Evolutionary conservation across 1,140 invertebrate species (phyloP).

Genomic region (Melanaphis sacchari): DNA sequence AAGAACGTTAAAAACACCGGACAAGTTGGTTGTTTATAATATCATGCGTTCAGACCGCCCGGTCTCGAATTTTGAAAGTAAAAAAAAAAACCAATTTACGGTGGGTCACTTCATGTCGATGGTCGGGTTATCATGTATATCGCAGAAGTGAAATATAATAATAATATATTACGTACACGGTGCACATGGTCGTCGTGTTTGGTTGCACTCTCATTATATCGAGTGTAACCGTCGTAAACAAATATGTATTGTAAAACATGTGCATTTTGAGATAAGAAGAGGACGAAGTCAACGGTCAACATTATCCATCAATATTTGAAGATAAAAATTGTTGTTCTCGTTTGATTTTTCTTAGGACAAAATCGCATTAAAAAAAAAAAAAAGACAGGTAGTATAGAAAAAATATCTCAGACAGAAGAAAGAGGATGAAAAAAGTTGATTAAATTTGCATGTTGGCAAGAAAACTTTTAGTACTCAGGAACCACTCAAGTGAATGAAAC

Average conservation of each 20-base stretch:
- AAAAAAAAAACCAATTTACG: conserved; percentile 4
- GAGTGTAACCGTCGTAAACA: not conserved
- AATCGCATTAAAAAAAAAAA: not conserved
- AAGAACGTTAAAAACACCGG: not conserved
- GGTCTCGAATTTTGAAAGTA: not conserved
- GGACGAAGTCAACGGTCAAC: conserved; percentile 39
- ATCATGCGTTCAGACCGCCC: not conserved
- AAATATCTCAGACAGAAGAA: not conserved
- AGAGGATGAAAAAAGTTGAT: not conserved
- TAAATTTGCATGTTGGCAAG: conserved; percentile 47
- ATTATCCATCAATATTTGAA: conserved; percentile 36
- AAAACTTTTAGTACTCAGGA: conserved; percentile 21
- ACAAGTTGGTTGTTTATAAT: not conserved
- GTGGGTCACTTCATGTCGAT: not conserved
- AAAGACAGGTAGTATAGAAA: not conserved
- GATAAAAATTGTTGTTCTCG: conserved; percentile 21
- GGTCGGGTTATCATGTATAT: conserved; percentile 34
- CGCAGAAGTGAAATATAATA: not conserved
- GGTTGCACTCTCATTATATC: not conserved
- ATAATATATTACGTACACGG: not conserved
- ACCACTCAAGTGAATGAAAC: conserved; percentile 28
- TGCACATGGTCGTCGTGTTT: not conserved
- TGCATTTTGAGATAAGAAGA: conserved; percentile 46
- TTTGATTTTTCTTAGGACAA: not conserved
- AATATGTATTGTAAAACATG: conserved; percentile 48